Evolutionary conservation across 2,888 invertebrate genomes (phyloP).

Genomic region (Thalpophila matura): DNA sequence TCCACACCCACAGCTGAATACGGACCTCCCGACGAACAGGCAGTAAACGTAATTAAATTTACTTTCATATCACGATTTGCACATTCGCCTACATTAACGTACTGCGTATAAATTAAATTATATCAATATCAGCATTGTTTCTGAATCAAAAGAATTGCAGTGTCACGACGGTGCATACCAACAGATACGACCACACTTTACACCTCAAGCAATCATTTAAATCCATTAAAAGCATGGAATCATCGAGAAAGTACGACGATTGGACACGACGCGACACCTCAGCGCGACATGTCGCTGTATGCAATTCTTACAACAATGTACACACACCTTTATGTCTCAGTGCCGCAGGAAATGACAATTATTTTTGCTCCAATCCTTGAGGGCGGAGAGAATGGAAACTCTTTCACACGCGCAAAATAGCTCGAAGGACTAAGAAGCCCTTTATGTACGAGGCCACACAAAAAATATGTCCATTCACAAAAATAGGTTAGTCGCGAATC

Average conservation of each 20-base stretch:
- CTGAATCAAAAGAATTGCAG: slow-evolving; percentile 14
- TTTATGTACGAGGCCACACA: slow-evolving; percentile 82
- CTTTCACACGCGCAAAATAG: slow-evolving; percentile 90
- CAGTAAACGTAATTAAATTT: slow-evolving; percentile 6
- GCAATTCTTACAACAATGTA: slow-evolving; percentile 61
- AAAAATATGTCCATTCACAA: slow-evolving; percentile 88
- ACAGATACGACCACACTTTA: slow-evolving; percentile 21
- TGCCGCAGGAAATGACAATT: slow-evolving; percentile 91
- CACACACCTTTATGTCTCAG: slow-evolving; percentile 70
- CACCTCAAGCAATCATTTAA: slow-evolving; percentile 73
- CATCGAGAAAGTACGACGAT: slow-evolving; percentile 71
- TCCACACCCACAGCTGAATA: background rate
- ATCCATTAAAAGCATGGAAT: slow-evolving; percentile 70
- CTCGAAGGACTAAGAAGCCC: slow-evolving; percentile 83
- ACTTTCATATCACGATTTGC: slow-evolving; percentile 20
- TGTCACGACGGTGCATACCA: slow-evolving; percentile 18
- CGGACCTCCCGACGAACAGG: background rate
- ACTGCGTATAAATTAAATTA: slow-evolving; percentile 20
- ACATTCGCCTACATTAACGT: background rate
- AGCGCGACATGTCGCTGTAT: slow-evolving; percentile 47
- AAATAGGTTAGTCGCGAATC: slow-evolving; percentile 89
- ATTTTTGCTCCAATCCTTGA: slow-evolving; percentile 86
- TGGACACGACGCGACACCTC: slow-evolving; percentile 64
- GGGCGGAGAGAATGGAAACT: slow-evolving; percentile 84
- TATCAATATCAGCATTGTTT: slow-evolving; percentile 18